These are phyloP conservation scores for Phortica variegata DNA, from an alignment of 1,140 invertebrate species.

Conservation along the genomic window DNA sequence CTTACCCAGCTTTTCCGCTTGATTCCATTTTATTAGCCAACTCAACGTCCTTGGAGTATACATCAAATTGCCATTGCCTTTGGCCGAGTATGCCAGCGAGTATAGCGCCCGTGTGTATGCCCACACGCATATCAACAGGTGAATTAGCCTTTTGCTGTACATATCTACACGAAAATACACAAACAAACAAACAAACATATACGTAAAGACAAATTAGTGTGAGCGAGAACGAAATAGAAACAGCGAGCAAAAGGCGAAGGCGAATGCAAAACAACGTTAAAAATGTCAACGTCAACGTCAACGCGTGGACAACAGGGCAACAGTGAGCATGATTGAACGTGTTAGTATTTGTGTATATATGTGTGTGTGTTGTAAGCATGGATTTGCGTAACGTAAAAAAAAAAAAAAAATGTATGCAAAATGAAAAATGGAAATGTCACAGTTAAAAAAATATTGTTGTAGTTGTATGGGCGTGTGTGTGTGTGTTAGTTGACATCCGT, in stretches of 20 bases:
- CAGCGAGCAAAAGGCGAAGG: not conserved
- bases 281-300: too few relatives aligned
- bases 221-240: not conserved
- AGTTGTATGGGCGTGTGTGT: too few relatives aligned
- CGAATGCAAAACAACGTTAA: too few relatives aligned
- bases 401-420: too few relatives aligned
- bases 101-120: constrained; percentile 94
- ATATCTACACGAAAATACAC: constrained; percentile 64
- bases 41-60: constrained; percentile 96
- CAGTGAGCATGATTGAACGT: too few relatives aligned
- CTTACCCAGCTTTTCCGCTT: constrained; percentile 91
- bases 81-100: constrained; percentile 94
- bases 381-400: too few relatives aligned
- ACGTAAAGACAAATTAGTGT: not conserved
- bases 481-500: too few relatives aligned
- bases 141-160: constrained; percentile 94
- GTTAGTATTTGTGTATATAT: too few relatives aligned
- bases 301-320: too few relatives aligned
- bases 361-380: too few relatives aligned
- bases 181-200: not conserved
- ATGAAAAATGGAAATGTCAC: too few relatives aligned
- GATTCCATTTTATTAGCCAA: constrained; percentile 99
- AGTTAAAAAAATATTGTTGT: too few relatives aligned
- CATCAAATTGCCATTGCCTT: constrained; percentile 97
- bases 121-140: constrained; percentile 96